Base-by-base conservation (phyloP, 2,797 vertebrate species). In the Cossypha dichroa region DNA sequence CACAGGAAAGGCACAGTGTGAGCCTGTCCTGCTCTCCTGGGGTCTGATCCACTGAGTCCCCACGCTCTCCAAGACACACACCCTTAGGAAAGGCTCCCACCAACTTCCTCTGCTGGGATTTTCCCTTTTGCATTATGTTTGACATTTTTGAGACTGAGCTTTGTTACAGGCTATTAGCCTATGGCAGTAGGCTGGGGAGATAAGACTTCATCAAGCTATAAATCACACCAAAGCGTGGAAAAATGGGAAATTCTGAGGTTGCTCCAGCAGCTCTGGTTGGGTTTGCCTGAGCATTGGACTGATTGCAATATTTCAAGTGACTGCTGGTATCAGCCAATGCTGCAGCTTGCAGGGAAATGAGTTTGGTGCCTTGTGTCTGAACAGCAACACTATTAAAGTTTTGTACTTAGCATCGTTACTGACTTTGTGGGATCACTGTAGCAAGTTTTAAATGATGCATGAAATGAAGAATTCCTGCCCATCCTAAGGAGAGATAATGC, bases 361-460 rank as follows among this genome's bases (percentile, higher is more conserved):
- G 94, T 94, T 93, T 94, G 89, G 90, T 89, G 91, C 88, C 87
- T 95, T 90, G 91, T 82, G 75, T 78, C 94, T 97, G 75, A 91
- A 60, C 26, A 93, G 93, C 88, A 96, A 95, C 94, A 89, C 85
- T 9, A 96, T 95, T 96, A 97, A 96, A 97, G 93, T 97, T 98
- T 98, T 97, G 96, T 94, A 95, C 97, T 97, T 97, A 97, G 94
- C 95, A 76, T 95, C 91, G 95, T 88, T 97, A 95, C 97, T 93
- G 94, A 97, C 96, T 97, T 97, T 96, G 95, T 97, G 94, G 97
- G 97, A 97, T 97, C 95, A 96, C 92, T 96, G 83, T 97, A 97
- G 97, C 97, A 98, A 97, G 97, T 97, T 97, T 96, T 97, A 97
- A 98, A 98, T 98, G 98, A 97, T 98, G 98, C 98, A 98, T 98